Conservation (phyloP, 30 jellyfish, hydroid and myxozoan genomes). For the Sanderia malayensis region DNA sequence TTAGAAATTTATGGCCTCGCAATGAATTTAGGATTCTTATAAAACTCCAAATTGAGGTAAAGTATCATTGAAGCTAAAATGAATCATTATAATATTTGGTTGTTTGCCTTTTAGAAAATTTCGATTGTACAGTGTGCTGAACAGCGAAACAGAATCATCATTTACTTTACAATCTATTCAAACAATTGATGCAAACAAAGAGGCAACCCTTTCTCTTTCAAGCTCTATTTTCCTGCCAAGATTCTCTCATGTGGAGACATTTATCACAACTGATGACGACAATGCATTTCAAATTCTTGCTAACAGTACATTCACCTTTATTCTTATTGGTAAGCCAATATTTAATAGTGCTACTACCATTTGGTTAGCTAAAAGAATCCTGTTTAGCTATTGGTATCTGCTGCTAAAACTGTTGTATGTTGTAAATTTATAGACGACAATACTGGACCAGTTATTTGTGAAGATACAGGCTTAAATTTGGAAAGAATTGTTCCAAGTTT, state of each 20-base stretch:
- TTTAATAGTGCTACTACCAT: too few relatives aligned
- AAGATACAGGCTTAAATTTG: conserved; percentile 71
- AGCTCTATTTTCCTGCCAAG: conserved; percentile 65
- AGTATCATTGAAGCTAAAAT: too few relatives aligned
- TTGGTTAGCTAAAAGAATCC: too few relatives aligned
- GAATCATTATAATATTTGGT: too few relatives aligned
- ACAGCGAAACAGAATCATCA: conserved; percentile 35
- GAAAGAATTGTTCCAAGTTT: conserved; percentile 62
- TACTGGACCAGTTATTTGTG: conserved; percentile 90
- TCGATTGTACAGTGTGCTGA: conserved; percentile 28
- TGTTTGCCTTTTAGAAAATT: conserved; percentile 31
- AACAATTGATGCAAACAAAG: conserved; percentile 56
- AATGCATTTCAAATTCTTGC: conserved; percentile 33
- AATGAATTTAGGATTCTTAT: too few relatives aligned
- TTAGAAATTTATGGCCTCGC: too few relatives aligned
- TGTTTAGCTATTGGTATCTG: too few relatives aligned
- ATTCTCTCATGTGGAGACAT: conserved; percentile 58
- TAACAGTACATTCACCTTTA: conserved; percentile 70
- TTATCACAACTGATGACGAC: conserved; percentile 47
- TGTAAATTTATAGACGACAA: conserved; percentile 90
- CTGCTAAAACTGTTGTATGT: too few relatives aligned
- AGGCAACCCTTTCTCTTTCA: conserved; percentile 68
- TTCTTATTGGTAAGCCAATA: conserved; percentile 75
- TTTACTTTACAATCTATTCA: conserved; percentile 44
- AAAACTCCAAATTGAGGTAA: too few relatives aligned